Conservation (phyloP, 2,113 vertebrate genomes). For the Bungarus multicinctus region DNA sequence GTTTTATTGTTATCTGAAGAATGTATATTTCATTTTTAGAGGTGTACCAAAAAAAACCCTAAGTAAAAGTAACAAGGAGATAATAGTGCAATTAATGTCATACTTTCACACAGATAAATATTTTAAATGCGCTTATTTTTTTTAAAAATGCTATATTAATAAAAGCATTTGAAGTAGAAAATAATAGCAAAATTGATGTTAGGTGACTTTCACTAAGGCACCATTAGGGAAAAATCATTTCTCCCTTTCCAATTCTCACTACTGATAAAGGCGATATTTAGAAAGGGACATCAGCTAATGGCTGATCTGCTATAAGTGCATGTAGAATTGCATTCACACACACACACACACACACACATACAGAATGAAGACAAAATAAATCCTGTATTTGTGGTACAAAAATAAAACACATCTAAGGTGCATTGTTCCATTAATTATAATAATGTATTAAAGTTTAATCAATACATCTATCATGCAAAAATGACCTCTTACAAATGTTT, state of each 20-base stretch:
- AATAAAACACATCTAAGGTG: background rate
- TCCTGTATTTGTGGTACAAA: background rate
- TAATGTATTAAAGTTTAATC: background rate
- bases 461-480: background rate
- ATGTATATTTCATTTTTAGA: background rate
- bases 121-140: background rate
- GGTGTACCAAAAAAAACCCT: background rate
- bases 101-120: background rate
- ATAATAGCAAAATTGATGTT: background rate
- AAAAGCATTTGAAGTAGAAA: background rate
- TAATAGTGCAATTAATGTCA: background rate
- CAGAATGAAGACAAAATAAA: background rate
- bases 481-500: background rate
- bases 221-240: background rate
- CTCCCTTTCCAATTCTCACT: background rate
- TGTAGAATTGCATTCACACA: too few relatives aligned
- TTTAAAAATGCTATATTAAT: background rate
- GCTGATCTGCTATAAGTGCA: background rate
- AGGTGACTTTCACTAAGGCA: background rate
- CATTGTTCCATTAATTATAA: background rate
- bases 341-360: background rate
- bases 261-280: background rate
- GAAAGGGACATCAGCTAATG: background rate
- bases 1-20: background rate
- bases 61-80: background rate